Percentiles rank a stretch among this genome's conserved stretches.
Conservation (phyloP, 1,140 invertebrate genomes). For the Pseudomyrmex dendroicus region DNA sequence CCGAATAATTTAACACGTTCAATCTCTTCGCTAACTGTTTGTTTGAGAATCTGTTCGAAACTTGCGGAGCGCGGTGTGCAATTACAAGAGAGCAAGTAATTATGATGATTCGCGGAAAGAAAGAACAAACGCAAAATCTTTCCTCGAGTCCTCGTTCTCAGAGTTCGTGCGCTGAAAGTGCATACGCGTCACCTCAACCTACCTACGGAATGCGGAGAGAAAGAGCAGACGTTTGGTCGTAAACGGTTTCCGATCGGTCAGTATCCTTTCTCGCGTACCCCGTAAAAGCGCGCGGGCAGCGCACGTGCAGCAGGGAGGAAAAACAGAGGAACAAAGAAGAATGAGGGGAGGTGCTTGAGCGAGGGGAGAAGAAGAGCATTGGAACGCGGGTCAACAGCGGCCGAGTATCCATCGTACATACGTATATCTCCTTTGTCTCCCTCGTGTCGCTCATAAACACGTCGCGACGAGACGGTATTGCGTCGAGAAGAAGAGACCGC, state of each 20-base stretch:
- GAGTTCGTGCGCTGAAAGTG: no score
- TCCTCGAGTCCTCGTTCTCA: no score
- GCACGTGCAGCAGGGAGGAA: conserved; percentile 25
- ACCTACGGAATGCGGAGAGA: background rate
- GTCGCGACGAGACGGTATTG: conserved; percentile 29
- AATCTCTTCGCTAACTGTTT: no score
- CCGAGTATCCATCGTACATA: conserved; percentile 19
- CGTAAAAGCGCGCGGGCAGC: conserved; percentile 19
- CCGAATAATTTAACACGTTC: no score
- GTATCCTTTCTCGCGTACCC: conserved; percentile 65
- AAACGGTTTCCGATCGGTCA: conserved; percentile 69
- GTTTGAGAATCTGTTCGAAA: no score
- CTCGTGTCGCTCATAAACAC: conserved; percentile 55
- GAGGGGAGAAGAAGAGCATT: conserved; percentile 27
- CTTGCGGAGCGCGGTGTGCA: no score
- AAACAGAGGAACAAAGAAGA: background rate
- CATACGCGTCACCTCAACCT: background rate
- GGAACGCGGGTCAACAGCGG: conserved; percentile 51
- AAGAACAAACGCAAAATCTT: no score
- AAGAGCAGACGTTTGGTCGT: conserved; percentile 46
- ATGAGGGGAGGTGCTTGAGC: background rate
- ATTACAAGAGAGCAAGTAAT: no score
- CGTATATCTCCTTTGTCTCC: conserved; percentile 41
- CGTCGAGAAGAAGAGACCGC: background rate
- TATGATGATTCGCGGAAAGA: no score